A percentile compares a stretch with the other conserved stretches of the same genome.
Conservation (phyloP, 92 coral and sea anemone genomes). For the Parazoanthus atlanticus region DNA sequence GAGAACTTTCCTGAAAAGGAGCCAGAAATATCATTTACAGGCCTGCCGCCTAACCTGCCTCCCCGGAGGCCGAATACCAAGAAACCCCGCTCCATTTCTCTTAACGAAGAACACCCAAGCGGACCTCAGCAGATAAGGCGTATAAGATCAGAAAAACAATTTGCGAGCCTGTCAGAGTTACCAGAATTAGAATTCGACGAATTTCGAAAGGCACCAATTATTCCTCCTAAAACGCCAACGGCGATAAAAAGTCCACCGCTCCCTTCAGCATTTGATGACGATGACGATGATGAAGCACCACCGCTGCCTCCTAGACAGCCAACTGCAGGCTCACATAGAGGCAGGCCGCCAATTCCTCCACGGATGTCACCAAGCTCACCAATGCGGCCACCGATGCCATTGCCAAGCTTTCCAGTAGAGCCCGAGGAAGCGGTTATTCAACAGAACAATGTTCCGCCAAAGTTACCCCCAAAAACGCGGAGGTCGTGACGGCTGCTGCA, state of each 20-base stretch:
- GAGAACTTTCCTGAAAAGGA: conserved; percentile 84
- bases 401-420: neutral
- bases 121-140: conserved; percentile 50
- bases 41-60: conserved; percentile 75
- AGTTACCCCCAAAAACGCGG: conserved; percentile 36
- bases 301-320: conserved; percentile 81
- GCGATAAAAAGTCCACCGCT: conserved; percentile 10
- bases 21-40: conserved; percentile 38
- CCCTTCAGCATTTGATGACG: conserved; percentile 46
- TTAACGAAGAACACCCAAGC: conserved; percentile 54
- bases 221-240: conserved; percentile 49
- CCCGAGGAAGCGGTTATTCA: conserved; percentile 1
- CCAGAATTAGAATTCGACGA: conserved; percentile 41
- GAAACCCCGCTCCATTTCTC: conserved; percentile 71
- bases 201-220: conserved; percentile 16
- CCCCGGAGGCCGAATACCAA: conserved; percentile 66
- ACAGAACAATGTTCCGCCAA: conserved; percentile 34
- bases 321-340: conserved; percentile 43
- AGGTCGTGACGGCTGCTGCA: neutral
- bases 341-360: conserved; percentile 83
- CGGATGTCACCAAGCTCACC: conserved; percentile 58
- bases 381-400: conserved; percentile 43
- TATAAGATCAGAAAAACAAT: conserved; percentile 53
- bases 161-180: conserved; percentile 31
- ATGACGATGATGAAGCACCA: conserved; percentile 61